Conservation (phyloP, 2,797 vertebrate genomes). For the Tragopan temminckii region DNA sequence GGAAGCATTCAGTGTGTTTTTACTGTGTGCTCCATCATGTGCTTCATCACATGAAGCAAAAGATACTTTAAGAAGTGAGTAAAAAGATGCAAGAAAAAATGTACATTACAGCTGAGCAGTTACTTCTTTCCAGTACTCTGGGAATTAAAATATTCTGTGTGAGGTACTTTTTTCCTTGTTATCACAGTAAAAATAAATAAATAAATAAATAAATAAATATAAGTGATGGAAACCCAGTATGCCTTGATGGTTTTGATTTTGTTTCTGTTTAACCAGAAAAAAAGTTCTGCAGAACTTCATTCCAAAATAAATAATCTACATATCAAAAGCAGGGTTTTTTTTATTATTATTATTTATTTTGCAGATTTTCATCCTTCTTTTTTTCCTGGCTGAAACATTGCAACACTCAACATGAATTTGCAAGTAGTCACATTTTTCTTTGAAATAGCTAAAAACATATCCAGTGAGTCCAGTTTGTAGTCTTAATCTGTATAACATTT, state of each 20-base stretch:
- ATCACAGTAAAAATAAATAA: accelerated
- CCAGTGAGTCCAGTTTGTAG: neutral
- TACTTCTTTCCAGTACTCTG: neutral
- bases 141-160: neutral
- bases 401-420: neutral
- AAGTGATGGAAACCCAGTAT: neutral
- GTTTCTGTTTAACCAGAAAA: neutral
- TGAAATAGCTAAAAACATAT: neutral
- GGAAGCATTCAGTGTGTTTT: neutral
- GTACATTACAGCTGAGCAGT: neutral
- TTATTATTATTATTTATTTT: neutral
- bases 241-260: neutral
- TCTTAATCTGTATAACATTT: neutral
- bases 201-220: too few relatives aligned
- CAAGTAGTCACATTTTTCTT: neutral
- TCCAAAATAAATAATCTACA: neutral
- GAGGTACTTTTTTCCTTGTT: neutral
- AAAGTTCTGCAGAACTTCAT: neutral
- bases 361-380: accelerated
- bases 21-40: accelerated
- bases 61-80: neutral
- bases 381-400: neutral
- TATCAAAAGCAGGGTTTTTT: neutral
- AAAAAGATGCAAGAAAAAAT: neutral
- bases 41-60: neutral